These are phyloP conservation scores for Caradrina kadenii DNA, from an alignment of 2,888 invertebrate genomes.

Conservation along the genomic window DNA sequence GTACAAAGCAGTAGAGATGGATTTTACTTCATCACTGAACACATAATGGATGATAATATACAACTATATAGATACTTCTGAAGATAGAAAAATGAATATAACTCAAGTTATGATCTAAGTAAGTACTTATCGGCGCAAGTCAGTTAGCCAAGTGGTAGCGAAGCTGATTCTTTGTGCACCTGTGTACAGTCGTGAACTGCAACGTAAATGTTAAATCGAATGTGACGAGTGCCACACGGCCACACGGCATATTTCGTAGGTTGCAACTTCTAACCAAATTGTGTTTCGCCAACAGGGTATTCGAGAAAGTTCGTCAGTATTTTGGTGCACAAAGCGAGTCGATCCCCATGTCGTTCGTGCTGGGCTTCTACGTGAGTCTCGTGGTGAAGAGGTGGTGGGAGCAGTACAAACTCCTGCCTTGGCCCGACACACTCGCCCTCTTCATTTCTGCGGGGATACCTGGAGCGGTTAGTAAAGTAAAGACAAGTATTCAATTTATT, in stretches of 20 bases:
- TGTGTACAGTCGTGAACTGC: not conserved
- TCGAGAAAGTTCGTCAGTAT: conserved; percentile 96
- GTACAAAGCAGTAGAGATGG: no score
- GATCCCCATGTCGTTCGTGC: conserved; percentile 98
- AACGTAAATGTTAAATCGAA: not conserved
- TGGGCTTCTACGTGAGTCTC: conserved; percentile 98
- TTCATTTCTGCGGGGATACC: conserved; percentile 98
- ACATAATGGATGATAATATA: no score
- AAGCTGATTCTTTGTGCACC: not conserved
- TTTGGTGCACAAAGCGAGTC: conserved; percentile 97
- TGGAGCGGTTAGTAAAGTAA: conserved; percentile 94
- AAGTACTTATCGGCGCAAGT: no score
- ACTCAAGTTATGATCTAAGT: no score
- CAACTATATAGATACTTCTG: no score
- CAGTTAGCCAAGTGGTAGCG: not conserved
- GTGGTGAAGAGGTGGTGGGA: conserved; percentile 99
- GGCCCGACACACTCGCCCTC: conserved; percentile 98
- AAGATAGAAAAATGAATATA: no score
- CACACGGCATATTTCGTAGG: not conserved
- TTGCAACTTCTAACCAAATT: conserved; percentile 14
- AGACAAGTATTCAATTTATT: conserved; percentile 72
- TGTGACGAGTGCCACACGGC: not conserved
- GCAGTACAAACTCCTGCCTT: conserved; percentile 97
- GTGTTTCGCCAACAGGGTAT: conserved; percentile 92
- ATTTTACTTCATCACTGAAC: no score